Conservation (phyloP, 2,113 vertebrate species). For the Dicrurus megarhynchus region DNA sequence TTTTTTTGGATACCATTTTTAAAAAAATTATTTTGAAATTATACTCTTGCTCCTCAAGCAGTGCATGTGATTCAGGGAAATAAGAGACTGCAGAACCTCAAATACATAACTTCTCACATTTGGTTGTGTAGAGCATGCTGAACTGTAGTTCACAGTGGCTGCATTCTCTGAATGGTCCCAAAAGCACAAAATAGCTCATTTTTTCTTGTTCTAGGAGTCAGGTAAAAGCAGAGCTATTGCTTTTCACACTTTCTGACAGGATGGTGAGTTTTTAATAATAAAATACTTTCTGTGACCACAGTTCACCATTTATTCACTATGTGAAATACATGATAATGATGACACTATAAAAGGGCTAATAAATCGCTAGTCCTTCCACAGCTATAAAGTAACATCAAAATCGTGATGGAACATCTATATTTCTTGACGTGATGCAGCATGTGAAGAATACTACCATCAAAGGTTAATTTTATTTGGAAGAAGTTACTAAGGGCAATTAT, state of each 20-base stretch:
- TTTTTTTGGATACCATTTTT: neutral
- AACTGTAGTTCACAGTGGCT: neutral
- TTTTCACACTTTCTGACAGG: neutral
- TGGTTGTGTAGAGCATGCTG: neutral
- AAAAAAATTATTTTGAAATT: neutral
- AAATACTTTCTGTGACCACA: neutral
- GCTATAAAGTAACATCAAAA: neutral
- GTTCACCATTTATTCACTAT: neutral
- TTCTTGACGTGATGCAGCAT: neutral
- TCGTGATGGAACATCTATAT: neutral
- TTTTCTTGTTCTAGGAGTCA: neutral
- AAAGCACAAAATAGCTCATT: neutral
- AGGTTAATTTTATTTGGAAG: constrained; percentile 25
- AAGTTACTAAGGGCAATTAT: neutral
- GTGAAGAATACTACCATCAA: neutral
- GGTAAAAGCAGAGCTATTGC: neutral
- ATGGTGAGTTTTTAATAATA: neutral
- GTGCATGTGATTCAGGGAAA: neutral
- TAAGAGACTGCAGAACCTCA: neutral
- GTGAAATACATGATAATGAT: neutral
- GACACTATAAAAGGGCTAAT: neutral
- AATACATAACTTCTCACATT: neutral
- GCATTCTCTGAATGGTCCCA: neutral
- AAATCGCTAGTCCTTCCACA: neutral
- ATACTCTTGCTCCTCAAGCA: neutral